Evolutionary conservation across 2,888 invertebrate genomes (phyloP).

Genomic region (Halictus ligatus): DNA sequence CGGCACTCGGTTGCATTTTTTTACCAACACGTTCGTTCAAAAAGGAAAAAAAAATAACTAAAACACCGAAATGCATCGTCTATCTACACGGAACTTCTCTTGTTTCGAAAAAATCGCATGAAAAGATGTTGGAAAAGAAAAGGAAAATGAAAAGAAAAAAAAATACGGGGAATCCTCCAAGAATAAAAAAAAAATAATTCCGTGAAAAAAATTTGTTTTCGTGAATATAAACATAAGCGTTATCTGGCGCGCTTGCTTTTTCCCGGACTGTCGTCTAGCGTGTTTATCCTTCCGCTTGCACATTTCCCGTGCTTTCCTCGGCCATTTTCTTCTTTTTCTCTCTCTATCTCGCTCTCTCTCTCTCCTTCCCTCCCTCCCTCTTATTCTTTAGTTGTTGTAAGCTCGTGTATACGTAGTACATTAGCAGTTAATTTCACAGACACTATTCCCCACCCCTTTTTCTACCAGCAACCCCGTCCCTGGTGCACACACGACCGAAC

Average conservation of each 20-base stretch:
- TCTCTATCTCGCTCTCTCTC: background rate
- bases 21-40: slow-evolving; percentile 60
- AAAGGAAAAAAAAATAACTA: background rate
- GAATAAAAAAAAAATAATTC: background rate
- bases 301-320: slow-evolving; percentile 18
- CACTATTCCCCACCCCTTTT: slow-evolving; percentile 74
- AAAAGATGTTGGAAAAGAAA: slow-evolving; percentile 30
- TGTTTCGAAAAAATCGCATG: slow-evolving; percentile 25
- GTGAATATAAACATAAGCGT: slow-evolving; percentile 35
- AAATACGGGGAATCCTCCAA: slow-evolving; percentile 14
- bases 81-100: slow-evolving; percentile 39
- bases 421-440: slow-evolving; percentile 66
- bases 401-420: slow-evolving; percentile 34
- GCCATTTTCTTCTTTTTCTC: slow-evolving; percentile 20
- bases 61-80: background rate
- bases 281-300: slow-evolving; percentile 34
- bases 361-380: background rate
- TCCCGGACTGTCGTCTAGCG: slow-evolving; percentile 18
- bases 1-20: slow-evolving; percentile 45
- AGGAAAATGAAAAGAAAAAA: slow-evolving; percentile 28
- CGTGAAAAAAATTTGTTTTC: slow-evolving; percentile 35
- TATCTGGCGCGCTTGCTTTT: slow-evolving; percentile 24
- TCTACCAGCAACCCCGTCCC: slow-evolving; percentile 70
- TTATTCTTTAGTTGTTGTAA: slow-evolving; percentile 23
- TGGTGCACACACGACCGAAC: slow-evolving; percentile 56